phyloP scores from a whole-genome alignment of 1,140 invertebrate species.

The Notospermus geniculatus region DNA sequence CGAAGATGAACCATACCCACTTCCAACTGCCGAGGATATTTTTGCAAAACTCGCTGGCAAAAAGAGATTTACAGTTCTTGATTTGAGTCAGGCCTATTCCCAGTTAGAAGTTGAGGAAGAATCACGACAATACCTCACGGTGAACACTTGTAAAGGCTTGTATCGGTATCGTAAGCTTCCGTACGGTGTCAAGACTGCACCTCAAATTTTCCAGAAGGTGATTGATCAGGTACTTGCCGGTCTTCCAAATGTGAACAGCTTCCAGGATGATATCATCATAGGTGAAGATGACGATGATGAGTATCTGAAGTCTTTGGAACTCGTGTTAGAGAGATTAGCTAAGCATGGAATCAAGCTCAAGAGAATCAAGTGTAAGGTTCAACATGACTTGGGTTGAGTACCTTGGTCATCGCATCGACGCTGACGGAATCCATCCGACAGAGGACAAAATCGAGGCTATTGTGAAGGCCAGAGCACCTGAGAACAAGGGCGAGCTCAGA shows the following conservation, averaged over 20 bases:
- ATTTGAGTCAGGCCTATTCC: slow-evolving; percentile 6
- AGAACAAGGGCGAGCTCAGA: slow-evolving; percentile 12
- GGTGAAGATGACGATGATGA: background rate
- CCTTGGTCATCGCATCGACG: slow-evolving; percentile 44
- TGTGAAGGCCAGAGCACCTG: slow-evolving; percentile 28
- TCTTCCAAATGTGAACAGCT: background rate
- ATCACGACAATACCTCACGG: background rate
- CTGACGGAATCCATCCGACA: slow-evolving; percentile 31
- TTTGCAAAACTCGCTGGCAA: background rate
- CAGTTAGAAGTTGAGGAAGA: slow-evolving; percentile 11
- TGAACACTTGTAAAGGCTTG: slow-evolving; percentile 9
- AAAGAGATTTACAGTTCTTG: slow-evolving; percentile 2
- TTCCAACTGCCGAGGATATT: background rate
- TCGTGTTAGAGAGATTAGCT: background rate
- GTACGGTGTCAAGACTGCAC: slow-evolving; percentile 12
- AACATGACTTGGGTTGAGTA: slow-evolving; percentile 29
- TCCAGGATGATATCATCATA: slow-evolving; percentile 10
- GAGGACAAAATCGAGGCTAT: slow-evolving; percentile 37
- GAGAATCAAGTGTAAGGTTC: slow-evolving; percentile 26
- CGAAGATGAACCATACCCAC: background rate
- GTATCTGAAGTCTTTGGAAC: background rate
- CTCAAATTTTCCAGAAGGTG: slow-evolving; percentile 12
- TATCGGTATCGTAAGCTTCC: slow-evolving; percentile 2
- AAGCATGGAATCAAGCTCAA: slow-evolving; percentile 4
- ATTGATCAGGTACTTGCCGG: slow-evolving; percentile 10